Base-by-base conservation (phyloP, 2,113 vertebrate species). In the Calonectris borealis region DNA sequence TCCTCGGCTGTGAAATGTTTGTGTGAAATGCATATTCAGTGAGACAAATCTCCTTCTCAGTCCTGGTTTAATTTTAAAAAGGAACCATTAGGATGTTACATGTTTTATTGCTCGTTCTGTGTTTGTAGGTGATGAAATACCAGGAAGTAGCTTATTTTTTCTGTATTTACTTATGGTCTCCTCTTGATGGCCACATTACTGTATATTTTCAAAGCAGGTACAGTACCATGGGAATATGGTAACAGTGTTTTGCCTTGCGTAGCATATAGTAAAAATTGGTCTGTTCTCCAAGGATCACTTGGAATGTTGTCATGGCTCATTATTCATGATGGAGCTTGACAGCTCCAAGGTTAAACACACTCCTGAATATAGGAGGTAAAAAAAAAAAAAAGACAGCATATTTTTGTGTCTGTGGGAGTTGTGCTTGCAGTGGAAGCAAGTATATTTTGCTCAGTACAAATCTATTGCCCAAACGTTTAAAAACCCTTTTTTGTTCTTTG, bases 301-400 rank as follows among this genome's bases (percentile, higher is more conserved):
- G 84, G 91, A 93, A 40, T 87, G 80, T 96, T 98, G 91, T 96
- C 97, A 94, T 77, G 92, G 91, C 92, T 96, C 95, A 96, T 98
- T 96, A 96, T 97, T 97, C 91, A 70, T 92, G 94, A 95, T 79
- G 93, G 94, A 95, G 91, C 73, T 94, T 96, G 97, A 96, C 96
- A 96, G 89, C 94, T 92, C 86, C 97, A 97, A 96, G 97, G 88
- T 97, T 97, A 97, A 96, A 93, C 73, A 83, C 40, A 61, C 46
- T 88, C 78, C 91, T 88, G 75, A 94, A 94, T 94, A 42, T n/a
- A 78, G 87, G 82, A 89, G 71, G 76, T 13, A 19, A 8, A 78
- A 72, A 60, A 83, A 72, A 87, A 51, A 78, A 44, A 69, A 68
- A 68, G 36, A 1, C n/a, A 55, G 42, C 49, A 9, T 94, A 70